Conservation (phyloP, 2,797 vertebrate genomes). For the Pipistrellus pipistrellus region DNA sequence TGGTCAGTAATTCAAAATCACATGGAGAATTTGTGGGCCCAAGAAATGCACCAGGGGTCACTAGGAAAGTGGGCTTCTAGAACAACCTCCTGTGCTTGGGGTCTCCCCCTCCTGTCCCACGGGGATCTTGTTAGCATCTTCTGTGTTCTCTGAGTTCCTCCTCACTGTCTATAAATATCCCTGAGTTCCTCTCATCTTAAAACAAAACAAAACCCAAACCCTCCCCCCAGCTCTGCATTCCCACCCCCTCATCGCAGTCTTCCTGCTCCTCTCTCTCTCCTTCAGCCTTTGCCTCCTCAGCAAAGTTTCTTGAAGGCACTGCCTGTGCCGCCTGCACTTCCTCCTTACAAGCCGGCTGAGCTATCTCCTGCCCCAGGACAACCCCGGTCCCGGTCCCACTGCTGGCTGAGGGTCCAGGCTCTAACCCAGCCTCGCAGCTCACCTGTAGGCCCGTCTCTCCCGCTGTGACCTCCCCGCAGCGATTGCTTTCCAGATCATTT, state of each 20-base stretch:
- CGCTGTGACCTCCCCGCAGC: background rate
- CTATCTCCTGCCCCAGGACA: background rate
- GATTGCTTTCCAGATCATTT: conserved; percentile 62
- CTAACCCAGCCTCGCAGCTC: background rate
- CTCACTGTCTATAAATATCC: conserved; percentile 69
- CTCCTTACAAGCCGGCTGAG: background rate
- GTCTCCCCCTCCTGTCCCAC: background rate
- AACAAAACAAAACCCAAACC: conserved; percentile 59
- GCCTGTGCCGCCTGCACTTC: conserved; percentile 28
- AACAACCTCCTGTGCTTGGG: background rate
- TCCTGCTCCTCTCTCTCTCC: background rate
- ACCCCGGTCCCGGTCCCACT: no score
- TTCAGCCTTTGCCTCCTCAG: conserved; percentile 66
- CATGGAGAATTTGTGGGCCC: background rate
- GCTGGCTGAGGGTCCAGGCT: background rate
- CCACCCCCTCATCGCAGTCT: conserved; percentile 1
- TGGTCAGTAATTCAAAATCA: conserved; percentile 16
- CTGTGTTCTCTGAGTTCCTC: conserved; percentile 60
- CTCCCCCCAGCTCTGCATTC: background rate
- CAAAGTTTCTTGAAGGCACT: conserved; percentile 17
- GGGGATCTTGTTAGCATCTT: background rate
- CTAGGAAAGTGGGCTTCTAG: background rate
- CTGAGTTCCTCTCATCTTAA: conserved; percentile 66
- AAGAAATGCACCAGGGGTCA: background rate
- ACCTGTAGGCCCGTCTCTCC: fast-evolving